These are phyloP conservation scores for Clunio marinus DNA, from an alignment of 2,888 invertebrate genomes.

Conservation along the genomic window DNA sequence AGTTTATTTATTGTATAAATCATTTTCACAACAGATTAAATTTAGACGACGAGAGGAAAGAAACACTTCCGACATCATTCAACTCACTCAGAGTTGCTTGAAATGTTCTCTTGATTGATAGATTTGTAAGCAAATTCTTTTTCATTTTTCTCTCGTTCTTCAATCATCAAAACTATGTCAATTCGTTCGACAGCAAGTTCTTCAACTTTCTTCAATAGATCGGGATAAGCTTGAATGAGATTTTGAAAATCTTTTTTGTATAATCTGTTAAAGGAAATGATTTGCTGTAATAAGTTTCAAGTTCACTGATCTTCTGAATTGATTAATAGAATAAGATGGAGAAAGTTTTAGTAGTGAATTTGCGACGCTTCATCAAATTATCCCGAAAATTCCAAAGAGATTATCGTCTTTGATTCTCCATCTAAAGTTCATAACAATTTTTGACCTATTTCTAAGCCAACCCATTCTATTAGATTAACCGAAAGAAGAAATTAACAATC, in stretches of 20 bases:
- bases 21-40: background rate
- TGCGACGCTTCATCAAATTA: no score
- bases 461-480: no score
- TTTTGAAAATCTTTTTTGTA: slow-evolving; percentile 23
- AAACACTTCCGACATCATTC: background rate
- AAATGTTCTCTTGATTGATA: slow-evolving; percentile 19
- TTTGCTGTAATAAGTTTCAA: no score
- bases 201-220: slow-evolving; percentile 32
- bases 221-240: slow-evolving; percentile 24
- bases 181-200: slow-evolving; percentile 20
- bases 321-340: no score
- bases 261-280: slow-evolving; percentile 18
- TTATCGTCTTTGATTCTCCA: no score
- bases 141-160: slow-evolving; percentile 19
- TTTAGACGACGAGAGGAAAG: background rate
- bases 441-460: no score
- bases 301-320: no score
- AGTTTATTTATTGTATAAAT: background rate
- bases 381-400: no score
- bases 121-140: background rate
- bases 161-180: slow-evolving; percentile 23
- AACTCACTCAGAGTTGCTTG: background rate
- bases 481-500: no score
- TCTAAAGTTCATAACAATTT: no score
- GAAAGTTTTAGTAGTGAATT: no score